Percentiles rank a stretch among this genome's conserved stretches.
Conservation (phyloP, 2,888 invertebrate genomes). For the Drosophila affinis region DNA sequence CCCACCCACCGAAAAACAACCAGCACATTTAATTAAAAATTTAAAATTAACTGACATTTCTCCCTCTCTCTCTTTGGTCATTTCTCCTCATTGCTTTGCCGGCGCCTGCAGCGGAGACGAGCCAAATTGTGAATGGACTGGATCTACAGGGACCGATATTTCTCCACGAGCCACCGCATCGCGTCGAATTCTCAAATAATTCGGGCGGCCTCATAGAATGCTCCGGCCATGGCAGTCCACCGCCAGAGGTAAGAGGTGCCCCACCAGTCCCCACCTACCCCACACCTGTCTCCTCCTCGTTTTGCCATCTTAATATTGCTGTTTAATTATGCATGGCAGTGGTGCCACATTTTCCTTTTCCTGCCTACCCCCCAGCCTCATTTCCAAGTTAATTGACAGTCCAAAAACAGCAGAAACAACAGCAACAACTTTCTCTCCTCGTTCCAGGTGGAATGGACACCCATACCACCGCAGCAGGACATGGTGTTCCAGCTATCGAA, state of each 20-base stretch:
- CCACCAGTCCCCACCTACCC: neutral
- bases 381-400: constrained; percentile 75
- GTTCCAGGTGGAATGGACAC: constrained; percentile 90
- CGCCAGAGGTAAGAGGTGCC: constrained; percentile 86
- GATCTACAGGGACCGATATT: constrained; percentile 89
- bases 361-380: constrained; percentile 33
- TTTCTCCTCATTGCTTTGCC: constrained; percentile 14
- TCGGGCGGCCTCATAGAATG: constrained; percentile 89
- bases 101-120: constrained; percentile 59
- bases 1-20: neutral
- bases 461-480: constrained; percentile 88
- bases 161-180: constrained; percentile 89
- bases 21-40: constrained; percentile 68
- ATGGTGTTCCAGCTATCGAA: constrained; percentile 91
- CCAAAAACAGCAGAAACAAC: constrained; percentile 10
- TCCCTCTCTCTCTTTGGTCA: neutral
- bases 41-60: constrained; percentile 49
- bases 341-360: constrained; percentile 37
- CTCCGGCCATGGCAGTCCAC: constrained; percentile 88
- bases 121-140: constrained; percentile 82
- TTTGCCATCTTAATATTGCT: constrained; percentile 41
- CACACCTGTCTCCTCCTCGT: neutral
- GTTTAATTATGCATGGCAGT: constrained; percentile 76
- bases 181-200: constrained; percentile 91
- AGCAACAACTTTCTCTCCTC: neutral